Conservation (phyloP, 2,888 invertebrate species). For the Melinaea menophilus region DNA sequence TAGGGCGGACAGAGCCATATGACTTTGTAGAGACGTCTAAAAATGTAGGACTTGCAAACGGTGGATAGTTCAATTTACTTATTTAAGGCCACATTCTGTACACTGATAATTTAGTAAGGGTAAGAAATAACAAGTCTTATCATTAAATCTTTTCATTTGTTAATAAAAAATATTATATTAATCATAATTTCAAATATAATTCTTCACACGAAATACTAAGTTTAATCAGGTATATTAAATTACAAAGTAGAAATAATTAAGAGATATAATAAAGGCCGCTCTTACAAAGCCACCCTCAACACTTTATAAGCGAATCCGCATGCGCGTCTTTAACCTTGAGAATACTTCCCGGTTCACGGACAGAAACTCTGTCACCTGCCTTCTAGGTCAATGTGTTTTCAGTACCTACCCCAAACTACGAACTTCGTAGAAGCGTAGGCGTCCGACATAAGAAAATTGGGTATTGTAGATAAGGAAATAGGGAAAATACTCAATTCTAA, state of each 20-base stretch:
- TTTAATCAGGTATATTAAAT: neutral
- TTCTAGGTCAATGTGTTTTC: constrained; percentile 64
- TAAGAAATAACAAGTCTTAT: too few relatives aligned
- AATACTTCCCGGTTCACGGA: constrained; percentile 71
- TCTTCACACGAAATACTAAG: too few relatives aligned
- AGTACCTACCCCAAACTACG: constrained; percentile 23
- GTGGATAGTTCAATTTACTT: neutral
- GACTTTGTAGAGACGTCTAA: constrained; percentile 31
- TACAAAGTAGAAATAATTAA: neutral
- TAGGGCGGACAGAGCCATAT: constrained; percentile 26
- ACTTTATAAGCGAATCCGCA: constrained; percentile 44
- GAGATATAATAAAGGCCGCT: constrained; percentile 6
- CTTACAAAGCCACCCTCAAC: constrained; percentile 46
- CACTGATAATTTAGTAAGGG: too few relatives aligned
- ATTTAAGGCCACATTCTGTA: too few relatives aligned
- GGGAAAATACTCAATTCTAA: too few relatives aligned
- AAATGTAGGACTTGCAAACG: neutral
- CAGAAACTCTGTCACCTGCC: constrained; percentile 54
- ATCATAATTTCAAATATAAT: too few relatives aligned
- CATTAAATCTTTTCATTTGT: too few relatives aligned
- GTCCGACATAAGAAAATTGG: neutral
- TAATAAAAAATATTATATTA: too few relatives aligned
- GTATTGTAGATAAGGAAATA: too few relatives aligned
- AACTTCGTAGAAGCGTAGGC: neutral
- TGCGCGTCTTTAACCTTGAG: constrained; percentile 62